Evolutionary conservation across 2,113 vertebrate genomes (phyloP), one percentile per base, ranked within the genome.

Genomic region (Muscicapa adusta): DNA sequence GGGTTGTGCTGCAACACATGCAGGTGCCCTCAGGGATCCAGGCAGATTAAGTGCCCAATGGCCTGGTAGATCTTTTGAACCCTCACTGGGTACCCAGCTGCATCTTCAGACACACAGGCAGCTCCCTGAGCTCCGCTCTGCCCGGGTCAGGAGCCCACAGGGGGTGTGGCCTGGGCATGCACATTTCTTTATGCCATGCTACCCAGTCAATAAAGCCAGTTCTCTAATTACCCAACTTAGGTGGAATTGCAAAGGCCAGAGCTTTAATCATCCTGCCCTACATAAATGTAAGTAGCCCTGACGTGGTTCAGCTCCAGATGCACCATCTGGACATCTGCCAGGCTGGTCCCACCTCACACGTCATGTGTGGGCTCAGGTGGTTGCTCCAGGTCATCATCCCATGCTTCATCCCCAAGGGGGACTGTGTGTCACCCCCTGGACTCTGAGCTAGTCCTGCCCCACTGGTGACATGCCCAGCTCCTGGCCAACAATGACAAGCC

Each of bases 201-300:
- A 75, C 50, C 38, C 50, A 56, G 71, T 73, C 86, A 93, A 94
- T 80, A 88, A 77, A 94, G 67, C 51, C 88, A 81, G 66, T n/a
- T 91, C 58, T 86, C 57, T 94, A 87, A 95, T 95, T 85, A 85
- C 68, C 72, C 53, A 56, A 24, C 75, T 89, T 84, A 78, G 5
- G 45, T 63, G 43, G 66, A 79, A 91, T 65, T 81, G 90, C 57
- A 61, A 89, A 89, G 45, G 50, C 57, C 19, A 0, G 5, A 36
- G 67, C 62, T 77, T 89, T 82, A 88, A 90, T 91, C 90, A 83
- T 72, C 54, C 78, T 85, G 88, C 74, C 88, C 95, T 93, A 95
- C 81, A 89, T 89, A 95, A 94, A 88, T 75, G 57, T 72, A 89
- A 92, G 74, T 48, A 93, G 48, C n/a, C 33, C 31, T 1, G 2